Conservation (phyloP, 2,797 vertebrate species). For the Carcharodon carcharias region DNA sequence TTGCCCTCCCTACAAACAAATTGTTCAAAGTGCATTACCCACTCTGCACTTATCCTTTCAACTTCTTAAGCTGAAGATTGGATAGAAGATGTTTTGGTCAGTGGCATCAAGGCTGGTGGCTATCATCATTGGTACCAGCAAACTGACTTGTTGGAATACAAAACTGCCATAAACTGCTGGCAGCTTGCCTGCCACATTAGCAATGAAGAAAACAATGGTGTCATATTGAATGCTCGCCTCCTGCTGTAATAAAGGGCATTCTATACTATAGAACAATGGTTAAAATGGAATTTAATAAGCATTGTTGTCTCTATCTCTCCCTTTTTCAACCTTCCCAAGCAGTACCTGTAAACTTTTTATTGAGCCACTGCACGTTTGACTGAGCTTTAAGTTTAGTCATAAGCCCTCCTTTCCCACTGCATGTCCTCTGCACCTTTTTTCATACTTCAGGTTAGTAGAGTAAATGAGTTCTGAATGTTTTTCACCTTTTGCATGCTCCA, state of each 20-base stretch:
- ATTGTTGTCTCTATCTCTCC: neutral
- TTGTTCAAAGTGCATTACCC: neutral
- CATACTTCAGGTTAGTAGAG: too few relatives aligned
- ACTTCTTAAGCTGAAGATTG: neutral
- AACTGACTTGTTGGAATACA: neutral
- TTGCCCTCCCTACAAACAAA: neutral
- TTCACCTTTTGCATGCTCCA: neutral
- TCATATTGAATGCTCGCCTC: neutral
- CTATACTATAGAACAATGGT: neutral
- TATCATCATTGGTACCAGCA: neutral
- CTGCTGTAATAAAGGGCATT: neutral
- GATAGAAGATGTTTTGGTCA: neutral
- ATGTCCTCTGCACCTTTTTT: neutral
- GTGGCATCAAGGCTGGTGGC: neutral
- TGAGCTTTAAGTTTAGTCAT: neutral
- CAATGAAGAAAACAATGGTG: neutral
- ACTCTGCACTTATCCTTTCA: neutral
- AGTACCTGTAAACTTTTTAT: neutral
- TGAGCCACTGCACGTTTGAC: neutral
- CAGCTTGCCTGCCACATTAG: neutral
- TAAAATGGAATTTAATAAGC: conserved; percentile 1
- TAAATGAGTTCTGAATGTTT: neutral
- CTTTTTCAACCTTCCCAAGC: neutral
- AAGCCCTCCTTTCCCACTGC: neutral
- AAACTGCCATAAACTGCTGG: neutral